phyloP scores from a whole-genome alignment of 2,113 vertebrate genomes.

The Ramphastos sulfuratus region DNA sequence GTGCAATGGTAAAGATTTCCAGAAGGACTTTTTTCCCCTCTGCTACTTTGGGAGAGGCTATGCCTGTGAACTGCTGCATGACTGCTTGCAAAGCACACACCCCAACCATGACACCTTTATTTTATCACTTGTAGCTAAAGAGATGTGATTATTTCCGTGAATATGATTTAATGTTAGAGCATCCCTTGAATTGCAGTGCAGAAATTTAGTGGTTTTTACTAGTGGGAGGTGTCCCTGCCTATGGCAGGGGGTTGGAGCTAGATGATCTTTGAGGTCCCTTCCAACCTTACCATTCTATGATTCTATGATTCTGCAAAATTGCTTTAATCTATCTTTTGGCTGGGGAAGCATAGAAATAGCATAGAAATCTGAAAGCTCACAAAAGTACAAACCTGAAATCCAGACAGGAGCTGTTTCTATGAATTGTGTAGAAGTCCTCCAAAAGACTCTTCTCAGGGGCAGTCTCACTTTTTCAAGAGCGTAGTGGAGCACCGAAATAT shows the following conservation, averaged over 20 bases:
- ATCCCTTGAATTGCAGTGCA: constrained; percentile 62
- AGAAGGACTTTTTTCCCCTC: constrained; percentile 1
- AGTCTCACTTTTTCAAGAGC: not conserved
- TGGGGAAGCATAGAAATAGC: not conserved
- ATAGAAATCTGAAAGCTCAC: constrained; percentile 18
- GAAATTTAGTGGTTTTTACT: not conserved
- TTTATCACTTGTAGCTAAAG: constrained; percentile 66
- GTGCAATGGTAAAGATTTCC: constrained; percentile 34
- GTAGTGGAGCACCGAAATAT: no score
- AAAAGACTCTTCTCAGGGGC: not conserved
- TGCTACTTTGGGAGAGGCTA: constrained; percentile 1
- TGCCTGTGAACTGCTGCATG: not conserved
- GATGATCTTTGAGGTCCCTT: no score
- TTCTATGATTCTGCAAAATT: not conserved
- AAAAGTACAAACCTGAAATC: not conserved
- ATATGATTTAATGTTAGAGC: constrained; percentile 61
- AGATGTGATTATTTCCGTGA: constrained; percentile 62
- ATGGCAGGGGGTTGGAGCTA: no score
- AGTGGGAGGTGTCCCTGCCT: no score
- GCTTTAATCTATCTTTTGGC: constrained; percentile 59
- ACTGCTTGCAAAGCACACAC: constrained; percentile 7
- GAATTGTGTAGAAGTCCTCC: not conserved
- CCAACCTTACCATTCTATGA: no score
- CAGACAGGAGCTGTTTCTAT: not conserved
- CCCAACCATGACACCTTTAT: constrained; percentile 50